phyloP scores from a whole-genome alignment of 2,888 invertebrate genomes.

The Epinotia demarniana region DNA sequence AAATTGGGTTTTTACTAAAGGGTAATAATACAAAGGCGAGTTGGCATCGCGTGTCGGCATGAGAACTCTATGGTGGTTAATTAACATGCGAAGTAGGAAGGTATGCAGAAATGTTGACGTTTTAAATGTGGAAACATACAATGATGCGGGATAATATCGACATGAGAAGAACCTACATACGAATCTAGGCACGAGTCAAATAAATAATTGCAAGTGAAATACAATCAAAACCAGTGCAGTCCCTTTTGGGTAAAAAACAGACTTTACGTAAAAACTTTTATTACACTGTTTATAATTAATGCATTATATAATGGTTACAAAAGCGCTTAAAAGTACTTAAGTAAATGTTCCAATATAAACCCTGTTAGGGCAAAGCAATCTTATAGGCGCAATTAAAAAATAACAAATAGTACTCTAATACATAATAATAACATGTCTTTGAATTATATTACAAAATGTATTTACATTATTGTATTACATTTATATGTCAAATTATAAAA shows the following conservation, averaged over 20 bases:
- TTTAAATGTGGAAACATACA: constrained; percentile 7
- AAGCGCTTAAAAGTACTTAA: no score
- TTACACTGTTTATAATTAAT: no score
- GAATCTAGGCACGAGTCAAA: neutral
- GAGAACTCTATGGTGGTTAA: constrained; percentile 36
- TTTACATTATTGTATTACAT: no score
- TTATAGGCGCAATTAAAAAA: no score
- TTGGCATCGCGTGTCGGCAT: constrained; percentile 35
- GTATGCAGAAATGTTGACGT: constrained; percentile 27
- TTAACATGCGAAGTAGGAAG: constrained; percentile 38
- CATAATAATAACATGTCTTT: no score
- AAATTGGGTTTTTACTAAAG: constrained; percentile 22
- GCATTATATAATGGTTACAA: no score
- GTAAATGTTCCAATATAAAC: no score
- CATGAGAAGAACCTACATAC: neutral
- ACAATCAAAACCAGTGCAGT: neutral
- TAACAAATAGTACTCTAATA: no score
- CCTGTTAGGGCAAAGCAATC: no score
- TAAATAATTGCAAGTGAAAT: neutral
- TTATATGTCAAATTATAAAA: no score
- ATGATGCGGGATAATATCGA: constrained; percentile 2
- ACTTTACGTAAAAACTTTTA: neutral
- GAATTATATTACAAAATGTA: no score
- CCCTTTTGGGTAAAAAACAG: neutral
- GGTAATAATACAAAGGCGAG: constrained; percentile 21